Evolutionary conservation across 2,888 invertebrate species (phyloP).

Genomic region (Syritta pipiens): DNA sequence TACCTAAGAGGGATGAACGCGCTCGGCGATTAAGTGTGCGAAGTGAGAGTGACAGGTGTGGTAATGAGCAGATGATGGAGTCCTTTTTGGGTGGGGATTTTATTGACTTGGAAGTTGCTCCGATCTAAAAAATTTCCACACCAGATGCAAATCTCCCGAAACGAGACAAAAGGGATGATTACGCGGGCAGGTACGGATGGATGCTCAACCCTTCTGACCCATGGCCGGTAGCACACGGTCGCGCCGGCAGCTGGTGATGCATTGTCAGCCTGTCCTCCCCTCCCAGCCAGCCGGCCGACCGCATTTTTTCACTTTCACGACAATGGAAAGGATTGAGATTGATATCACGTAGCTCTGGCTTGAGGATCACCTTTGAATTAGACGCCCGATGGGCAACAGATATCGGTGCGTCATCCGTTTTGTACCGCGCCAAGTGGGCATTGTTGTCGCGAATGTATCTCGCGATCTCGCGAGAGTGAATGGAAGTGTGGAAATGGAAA

Average conservation of each 20-base stretch:
- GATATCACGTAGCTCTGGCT: constrained; percentile 41
- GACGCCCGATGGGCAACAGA: constrained; percentile 18
- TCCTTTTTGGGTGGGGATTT: too few species aligned
- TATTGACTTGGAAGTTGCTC: too few species aligned
- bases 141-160: constrained; percentile 55
- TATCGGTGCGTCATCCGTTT: constrained; percentile 32
- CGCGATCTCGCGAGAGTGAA: constrained; percentile 41
- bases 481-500: constrained; percentile 58
- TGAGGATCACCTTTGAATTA: constrained; percentile 37
- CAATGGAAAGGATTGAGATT: constrained; percentile 31
- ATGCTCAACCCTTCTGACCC: constrained; percentile 63
- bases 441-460: constrained; percentile 23
- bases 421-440: constrained; percentile 53
- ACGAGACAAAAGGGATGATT: constrained; percentile 57
- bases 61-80: neutral
- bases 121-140: too few species aligned
- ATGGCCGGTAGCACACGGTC: constrained; percentile 54
- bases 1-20: neutral
- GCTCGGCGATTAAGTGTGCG: neutral
- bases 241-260: neutral
- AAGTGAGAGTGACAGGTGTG: constrained; percentile 1
- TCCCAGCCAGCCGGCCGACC: constrained; percentile 5
- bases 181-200: constrained; percentile 32
- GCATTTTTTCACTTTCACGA: constrained; percentile 4
- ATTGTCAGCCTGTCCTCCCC: constrained; percentile 6